Conservation (phyloP, 1,140 invertebrate genomes). For the Drosophila bocqueti region DNA sequence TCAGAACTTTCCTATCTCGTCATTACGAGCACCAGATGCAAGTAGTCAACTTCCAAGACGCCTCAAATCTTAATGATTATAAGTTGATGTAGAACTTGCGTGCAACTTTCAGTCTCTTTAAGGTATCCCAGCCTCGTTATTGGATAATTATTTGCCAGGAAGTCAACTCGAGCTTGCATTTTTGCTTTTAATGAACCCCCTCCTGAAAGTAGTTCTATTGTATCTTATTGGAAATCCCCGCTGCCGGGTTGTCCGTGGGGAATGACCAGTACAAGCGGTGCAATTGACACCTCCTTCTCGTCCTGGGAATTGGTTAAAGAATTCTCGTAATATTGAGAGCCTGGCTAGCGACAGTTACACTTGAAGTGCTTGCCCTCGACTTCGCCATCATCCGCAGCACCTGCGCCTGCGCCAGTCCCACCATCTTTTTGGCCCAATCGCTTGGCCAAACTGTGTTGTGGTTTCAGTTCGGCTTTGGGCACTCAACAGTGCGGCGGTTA, state of each 20-base stretch:
- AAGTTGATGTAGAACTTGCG: not conserved
- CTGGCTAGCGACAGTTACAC: not conserved
- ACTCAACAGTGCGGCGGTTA: conserved; percentile 37
- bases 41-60: not conserved
- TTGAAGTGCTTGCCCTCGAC: conserved; percentile 1
- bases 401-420: conserved; percentile 54
- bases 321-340: conserved; percentile 5
- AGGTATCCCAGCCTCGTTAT: no score
- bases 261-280: conserved; percentile 3
- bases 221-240: not conserved
- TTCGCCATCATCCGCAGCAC: not conserved
- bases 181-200: not conserved
- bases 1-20: not conserved
- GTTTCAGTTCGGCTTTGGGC: conserved; percentile 53
- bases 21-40: not conserved
- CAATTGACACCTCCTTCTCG: conserved; percentile 5
- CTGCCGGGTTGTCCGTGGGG: not conserved
- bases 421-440: conserved; percentile 1
- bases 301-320: not conserved
- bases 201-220: not conserved
- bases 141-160: not conserved
- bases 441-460: conserved; percentile 14
- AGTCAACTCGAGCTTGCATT: not conserved
- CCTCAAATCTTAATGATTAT: not conserved
- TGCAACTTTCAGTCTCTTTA: not conserved